These are phyloP conservation scores for Drosophila bifasciata DNA, from an alignment of 1,140 invertebrate genomes.

Conservation along the genomic window DNA sequence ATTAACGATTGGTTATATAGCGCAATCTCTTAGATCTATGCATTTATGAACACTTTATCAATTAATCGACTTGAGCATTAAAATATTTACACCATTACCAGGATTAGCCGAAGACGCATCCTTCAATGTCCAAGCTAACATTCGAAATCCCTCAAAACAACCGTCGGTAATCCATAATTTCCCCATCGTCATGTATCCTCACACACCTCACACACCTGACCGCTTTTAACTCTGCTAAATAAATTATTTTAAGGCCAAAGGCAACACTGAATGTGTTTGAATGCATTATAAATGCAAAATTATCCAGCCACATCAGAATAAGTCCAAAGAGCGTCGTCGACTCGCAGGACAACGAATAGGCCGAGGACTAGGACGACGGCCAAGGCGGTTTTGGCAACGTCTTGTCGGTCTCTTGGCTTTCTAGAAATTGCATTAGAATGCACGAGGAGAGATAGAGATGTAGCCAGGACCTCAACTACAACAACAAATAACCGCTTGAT, in stretches of 20 bases:
- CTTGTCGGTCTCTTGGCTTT: slow-evolving; percentile 7
- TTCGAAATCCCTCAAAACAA: background rate
- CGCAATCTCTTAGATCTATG: no score
- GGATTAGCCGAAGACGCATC: no score
- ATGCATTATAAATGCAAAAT: slow-evolving; percentile 65
- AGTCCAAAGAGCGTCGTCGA: slow-evolving; percentile 35
- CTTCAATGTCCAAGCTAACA: background rate
- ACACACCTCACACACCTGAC: slow-evolving; percentile 33
- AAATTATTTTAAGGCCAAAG: slow-evolving; percentile 64
- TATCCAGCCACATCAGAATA: slow-evolving; percentile 21
- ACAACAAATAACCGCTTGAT: slow-evolving; percentile 64
- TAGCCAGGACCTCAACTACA: slow-evolving; percentile 20
- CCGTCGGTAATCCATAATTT: slow-evolving; percentile 26
- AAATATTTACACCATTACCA: no score
- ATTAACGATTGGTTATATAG: no score
- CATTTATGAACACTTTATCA: no score
- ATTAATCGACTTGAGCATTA: no score
- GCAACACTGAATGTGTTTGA: slow-evolving; percentile 65
- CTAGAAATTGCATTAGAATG: slow-evolving; percentile 76
- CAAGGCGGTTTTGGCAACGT: slow-evolving; percentile 5
- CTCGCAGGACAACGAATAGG: slow-evolving; percentile 14
- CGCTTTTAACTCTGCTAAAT: slow-evolving; percentile 55
- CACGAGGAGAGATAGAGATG: background rate
- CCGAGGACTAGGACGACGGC: slow-evolving; percentile 9
- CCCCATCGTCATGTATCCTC: slow-evolving; percentile 35